phyloP scores from a whole-genome alignment of 2,113 vertebrate genomes.

The Lepus europaeus region DNA sequence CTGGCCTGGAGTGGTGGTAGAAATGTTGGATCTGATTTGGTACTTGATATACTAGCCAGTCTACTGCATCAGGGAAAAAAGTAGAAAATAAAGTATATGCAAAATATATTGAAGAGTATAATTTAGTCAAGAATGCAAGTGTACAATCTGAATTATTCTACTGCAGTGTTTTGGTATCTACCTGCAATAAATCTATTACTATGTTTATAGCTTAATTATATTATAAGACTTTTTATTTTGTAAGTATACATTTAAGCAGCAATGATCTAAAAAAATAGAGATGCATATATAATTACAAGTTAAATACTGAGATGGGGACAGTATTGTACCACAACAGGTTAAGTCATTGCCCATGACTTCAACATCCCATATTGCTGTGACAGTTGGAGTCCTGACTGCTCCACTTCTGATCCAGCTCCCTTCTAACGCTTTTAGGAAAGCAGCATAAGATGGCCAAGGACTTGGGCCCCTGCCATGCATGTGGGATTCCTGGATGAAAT shows the following conservation, averaged over 20 bases:
- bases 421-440: too few species aligned
- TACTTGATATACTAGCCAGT: too few species aligned
- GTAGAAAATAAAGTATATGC: neutral
- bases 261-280: neutral
- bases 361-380: too few species aligned
- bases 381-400: too few species aligned
- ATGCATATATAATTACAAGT: neutral
- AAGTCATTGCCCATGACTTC: too few species aligned
- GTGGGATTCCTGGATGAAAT: too few species aligned
- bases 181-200: neutral
- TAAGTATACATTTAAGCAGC: neutral
- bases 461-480: too few species aligned
- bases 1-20: neutral
- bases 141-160: neutral
- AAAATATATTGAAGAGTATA: neutral
- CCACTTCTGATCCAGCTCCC: too few species aligned
- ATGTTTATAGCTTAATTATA: slow-evolving; percentile 7
- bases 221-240: neutral
- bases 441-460: too few species aligned
- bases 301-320: neutral
- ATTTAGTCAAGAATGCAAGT: too few species aligned
- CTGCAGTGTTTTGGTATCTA: neutral
- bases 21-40: neutral
- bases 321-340: too few species aligned
- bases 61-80: neutral